Percentiles rank a stretch among this genome's conserved stretches.
phyloP scores from a whole-genome alignment of 92 coral and sea anemone genomes.

The Heteractis magnifica region DNA sequence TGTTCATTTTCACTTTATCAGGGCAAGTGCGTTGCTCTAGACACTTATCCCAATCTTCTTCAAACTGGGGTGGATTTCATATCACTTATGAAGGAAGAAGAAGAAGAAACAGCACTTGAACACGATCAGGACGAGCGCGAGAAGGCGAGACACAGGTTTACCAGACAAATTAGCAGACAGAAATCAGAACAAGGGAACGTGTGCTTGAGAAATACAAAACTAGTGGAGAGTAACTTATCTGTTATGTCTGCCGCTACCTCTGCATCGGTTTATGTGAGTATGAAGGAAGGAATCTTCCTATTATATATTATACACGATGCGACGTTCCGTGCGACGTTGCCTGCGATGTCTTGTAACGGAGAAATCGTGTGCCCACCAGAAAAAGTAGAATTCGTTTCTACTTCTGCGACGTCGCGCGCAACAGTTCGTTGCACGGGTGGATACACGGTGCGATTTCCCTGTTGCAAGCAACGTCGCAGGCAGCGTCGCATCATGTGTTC shows the following conservation, averaged over 20 bases:
- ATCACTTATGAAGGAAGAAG: constrained; percentile 51
- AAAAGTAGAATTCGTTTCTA: too few species aligned
- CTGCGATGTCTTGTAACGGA: too few species aligned
- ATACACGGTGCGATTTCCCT: too few species aligned
- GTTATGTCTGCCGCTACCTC: constrained; percentile 60
- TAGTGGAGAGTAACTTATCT: constrained; percentile 56
- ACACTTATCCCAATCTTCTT: constrained; percentile 57
- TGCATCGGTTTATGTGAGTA: constrained; percentile 59
- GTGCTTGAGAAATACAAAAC: constrained; percentile 28
- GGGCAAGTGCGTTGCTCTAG: constrained; percentile 60
- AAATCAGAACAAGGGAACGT: constrained; percentile 17
- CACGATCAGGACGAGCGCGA: constrained; percentile 25
- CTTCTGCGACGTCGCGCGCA: too few species aligned
- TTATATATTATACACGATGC: too few species aligned
- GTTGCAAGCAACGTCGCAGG: too few species aligned
- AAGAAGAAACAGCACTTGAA: constrained; percentile 8
- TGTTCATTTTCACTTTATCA: neutral
- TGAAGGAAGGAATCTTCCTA: neutral
- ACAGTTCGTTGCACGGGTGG: too few species aligned
- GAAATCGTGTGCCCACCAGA: too few species aligned
- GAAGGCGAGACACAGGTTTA: neutral
- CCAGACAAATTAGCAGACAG: constrained; percentile 52
- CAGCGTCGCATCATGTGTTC: too few species aligned
- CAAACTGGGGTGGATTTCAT: constrained; percentile 34
- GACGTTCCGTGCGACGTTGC: too few species aligned